Conservation (phyloP, 2,113 vertebrate species). For the Oxygymnocypris stewartii region DNA sequence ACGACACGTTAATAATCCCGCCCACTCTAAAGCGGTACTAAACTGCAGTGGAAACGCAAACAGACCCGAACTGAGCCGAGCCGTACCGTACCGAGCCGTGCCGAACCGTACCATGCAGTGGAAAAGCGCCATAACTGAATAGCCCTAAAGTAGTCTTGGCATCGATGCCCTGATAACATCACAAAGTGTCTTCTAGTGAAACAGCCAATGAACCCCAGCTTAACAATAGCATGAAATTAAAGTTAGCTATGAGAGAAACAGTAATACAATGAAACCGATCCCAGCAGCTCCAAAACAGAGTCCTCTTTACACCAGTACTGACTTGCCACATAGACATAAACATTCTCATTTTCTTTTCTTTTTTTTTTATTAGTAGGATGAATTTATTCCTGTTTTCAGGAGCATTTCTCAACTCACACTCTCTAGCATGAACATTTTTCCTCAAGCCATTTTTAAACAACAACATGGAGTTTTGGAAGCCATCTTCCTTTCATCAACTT, state of each 20-base stretch:
- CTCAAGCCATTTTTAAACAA: neutral
- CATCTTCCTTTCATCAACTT: neutral
- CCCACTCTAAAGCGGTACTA: too few species aligned
- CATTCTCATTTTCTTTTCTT: neutral
- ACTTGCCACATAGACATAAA: neutral
- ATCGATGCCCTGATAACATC: neutral
- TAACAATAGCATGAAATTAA: neutral
- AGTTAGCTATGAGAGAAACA: neutral
- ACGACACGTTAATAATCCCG: too few species aligned
- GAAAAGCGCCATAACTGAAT: too few species aligned
- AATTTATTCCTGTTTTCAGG: neutral
- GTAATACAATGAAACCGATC: constrained; percentile 35
- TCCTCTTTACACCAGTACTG: neutral
- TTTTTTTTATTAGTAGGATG: neutral
- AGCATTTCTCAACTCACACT: neutral
- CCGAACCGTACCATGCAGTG: too few species aligned
- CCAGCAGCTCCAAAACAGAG: constrained; percentile 1
- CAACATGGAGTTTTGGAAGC: neutral
- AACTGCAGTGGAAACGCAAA: too few species aligned
- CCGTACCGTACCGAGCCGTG: too few species aligned
- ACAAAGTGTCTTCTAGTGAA: neutral
- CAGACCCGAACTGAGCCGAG: too few species aligned
- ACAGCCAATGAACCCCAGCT: neutral
- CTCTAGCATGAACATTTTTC: neutral
- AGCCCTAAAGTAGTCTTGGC: neutral